Evolutionary conservation across 2,113 vertebrate genomes (phyloP), one percentile per base, ranked within the genome.

Genomic region (Rhinolophus ferrumequinum): DNA sequence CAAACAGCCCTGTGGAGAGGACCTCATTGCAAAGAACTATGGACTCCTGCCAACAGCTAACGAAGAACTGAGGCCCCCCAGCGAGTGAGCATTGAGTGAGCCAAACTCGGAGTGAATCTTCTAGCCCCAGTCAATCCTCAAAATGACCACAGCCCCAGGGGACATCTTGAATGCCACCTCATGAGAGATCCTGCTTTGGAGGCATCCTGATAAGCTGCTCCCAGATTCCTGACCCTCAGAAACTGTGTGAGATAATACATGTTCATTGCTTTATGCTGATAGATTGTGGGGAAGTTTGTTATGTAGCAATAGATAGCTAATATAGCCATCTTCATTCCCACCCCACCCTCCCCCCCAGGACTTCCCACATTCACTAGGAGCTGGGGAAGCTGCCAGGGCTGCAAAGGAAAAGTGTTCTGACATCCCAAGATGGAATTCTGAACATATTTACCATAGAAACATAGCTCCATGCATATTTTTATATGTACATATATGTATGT

Each of bases 401-500:
- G 26, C 26, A 35, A 33, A 0, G 35, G 41, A 84, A 67, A 67
- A 50, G 12, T 47, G 24, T 64, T 70, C 92, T 90, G 60, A 50
- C 30, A 67, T 56, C 52, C 47, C 47, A 62, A 58, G 81, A 77
- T 82, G 22, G 76, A 95, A 97, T 54, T 95, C 66, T 77, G 93
- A 62, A 93, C 73, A 54, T 50, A 60, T 77, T 96, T 97, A 15
- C 85, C 35, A 3, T 44, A 50, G 81, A 66, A 88, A 79, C 60
- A 66, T 67, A 47, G 19, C 50, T 73, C 50, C 30, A 30, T 86
- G n/a, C 13, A 75, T 89, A 73, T 81, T 90, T 77, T 75, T 13
- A 35, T 81, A 75, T 73, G 62, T 85, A n/a, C 80, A 30, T 35
- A 94, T 70, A 84, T 64, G 80, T 35, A 94, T 70, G 88, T 64